Evolutionary conservation across 2,888 invertebrate genomes (phyloP).

Genomic region (Tholera decimalis): DNA sequence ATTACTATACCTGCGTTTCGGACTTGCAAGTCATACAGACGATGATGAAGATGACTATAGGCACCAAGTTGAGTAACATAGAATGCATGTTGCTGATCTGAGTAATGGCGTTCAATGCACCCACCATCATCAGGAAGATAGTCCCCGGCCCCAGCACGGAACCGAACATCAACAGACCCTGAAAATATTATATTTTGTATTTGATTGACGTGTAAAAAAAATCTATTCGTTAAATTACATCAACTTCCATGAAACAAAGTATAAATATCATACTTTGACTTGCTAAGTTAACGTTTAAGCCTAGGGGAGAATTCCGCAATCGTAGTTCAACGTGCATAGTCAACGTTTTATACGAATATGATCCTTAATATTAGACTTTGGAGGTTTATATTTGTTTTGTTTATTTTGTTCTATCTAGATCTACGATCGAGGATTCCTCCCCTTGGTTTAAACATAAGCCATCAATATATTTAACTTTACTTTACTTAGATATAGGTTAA

Average conservation of each 20-base stretch:
- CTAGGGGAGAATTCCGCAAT: no score
- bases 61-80: conserved; percentile 93
- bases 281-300: no score
- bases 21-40: conserved; percentile 94
- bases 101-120: conserved; percentile 95
- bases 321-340: no score
- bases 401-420: no score
- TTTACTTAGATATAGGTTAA: background rate
- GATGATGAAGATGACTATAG: conserved; percentile 92
- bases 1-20: conserved; percentile 90
- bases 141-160: conserved; percentile 96
- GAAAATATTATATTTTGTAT: conserved; percentile 56
- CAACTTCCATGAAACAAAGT: background rate
- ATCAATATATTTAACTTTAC: background rate
- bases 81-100: conserved; percentile 93
- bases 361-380: no score
- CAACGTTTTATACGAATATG: background rate
- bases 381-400: no score
- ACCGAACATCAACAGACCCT: conserved; percentile 93
- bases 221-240: background rate
- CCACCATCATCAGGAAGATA: conserved; percentile 96
- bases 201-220: no score
- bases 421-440: no score
- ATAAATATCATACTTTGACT: no score
- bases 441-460: background rate